Conservation (phyloP, 2,113 vertebrate genomes). For the Uria lomvia region DNA sequence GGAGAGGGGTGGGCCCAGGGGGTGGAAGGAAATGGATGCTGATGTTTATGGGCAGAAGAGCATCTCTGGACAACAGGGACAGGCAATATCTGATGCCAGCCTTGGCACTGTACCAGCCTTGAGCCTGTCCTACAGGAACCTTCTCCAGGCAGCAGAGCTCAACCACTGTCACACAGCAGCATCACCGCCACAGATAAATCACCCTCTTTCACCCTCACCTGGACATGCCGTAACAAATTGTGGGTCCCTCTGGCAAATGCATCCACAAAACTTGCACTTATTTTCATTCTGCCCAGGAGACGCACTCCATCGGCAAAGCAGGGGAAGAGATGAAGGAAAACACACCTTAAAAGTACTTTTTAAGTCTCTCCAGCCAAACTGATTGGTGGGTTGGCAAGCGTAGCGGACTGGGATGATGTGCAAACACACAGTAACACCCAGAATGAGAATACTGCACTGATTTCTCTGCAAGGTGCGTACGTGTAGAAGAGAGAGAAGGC, state of each 20-base stretch:
- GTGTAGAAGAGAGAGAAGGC: background rate
- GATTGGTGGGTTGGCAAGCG: background rate
- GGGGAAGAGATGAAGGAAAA: background rate
- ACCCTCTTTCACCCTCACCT: background rate
- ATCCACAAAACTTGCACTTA: background rate
- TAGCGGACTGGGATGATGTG: background rate
- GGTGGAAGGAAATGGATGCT: background rate
- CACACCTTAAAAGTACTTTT: background rate
- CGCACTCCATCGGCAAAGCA: background rate
- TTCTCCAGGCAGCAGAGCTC: background rate
- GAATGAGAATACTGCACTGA: background rate
- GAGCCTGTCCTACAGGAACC: background rate
- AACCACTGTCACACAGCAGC: background rate
- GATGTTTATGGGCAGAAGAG: background rate
- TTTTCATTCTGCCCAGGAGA: background rate
- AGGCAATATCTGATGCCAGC: background rate
- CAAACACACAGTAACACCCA: background rate
- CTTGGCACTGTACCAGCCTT: background rate
- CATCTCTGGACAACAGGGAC: background rate
- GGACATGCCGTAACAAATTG: background rate
- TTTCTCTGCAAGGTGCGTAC: background rate
- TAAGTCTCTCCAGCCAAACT: background rate
- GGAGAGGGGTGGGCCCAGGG: background rate
- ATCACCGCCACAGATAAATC: rapidly evolving
- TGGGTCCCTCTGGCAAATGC: background rate